Conservation (phyloP, 2,113 vertebrate genomes). For the Cariama cristata region DNA sequence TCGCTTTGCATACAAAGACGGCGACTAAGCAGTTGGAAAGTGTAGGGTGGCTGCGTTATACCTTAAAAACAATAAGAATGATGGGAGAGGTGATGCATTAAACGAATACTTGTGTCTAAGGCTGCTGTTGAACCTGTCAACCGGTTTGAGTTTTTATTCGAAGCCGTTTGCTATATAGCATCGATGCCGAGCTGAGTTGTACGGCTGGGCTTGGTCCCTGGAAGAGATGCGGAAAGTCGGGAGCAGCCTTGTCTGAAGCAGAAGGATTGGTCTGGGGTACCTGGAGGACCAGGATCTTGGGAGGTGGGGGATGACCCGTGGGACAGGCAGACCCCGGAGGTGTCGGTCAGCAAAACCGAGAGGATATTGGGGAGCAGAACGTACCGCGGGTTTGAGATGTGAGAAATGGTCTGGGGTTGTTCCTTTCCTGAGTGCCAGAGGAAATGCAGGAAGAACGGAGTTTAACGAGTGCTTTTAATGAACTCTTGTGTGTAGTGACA, state of each 20-base stretch:
- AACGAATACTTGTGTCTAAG: no score
- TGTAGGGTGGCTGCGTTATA: background rate
- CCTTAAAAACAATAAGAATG: background rate
- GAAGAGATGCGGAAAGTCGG: background rate
- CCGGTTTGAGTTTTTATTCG: background rate
- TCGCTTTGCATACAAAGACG: fast-evolving
- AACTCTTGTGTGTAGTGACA: no score
- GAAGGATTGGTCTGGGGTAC: background rate
- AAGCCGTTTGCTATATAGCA: background rate
- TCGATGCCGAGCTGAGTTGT: background rate
- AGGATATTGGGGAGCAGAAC: background rate
- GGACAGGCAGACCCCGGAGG: background rate
- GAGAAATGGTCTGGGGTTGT: no score
- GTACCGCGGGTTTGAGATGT: fast-evolving
- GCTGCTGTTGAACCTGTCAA: background rate
- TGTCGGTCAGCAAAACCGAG: background rate
- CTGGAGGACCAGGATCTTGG: background rate
- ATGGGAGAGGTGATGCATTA: background rate
- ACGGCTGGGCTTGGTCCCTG: background rate
- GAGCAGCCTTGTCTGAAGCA: background rate
- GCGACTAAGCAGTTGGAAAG: background rate
- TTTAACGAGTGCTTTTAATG: background rate
- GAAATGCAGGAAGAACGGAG: background rate
- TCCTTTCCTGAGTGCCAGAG: background rate
- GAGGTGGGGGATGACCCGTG: background rate